Conservation (phyloP, 37 sponge, comb jelly and placozoan genomes). For the Axinella damicornis region DNA sequence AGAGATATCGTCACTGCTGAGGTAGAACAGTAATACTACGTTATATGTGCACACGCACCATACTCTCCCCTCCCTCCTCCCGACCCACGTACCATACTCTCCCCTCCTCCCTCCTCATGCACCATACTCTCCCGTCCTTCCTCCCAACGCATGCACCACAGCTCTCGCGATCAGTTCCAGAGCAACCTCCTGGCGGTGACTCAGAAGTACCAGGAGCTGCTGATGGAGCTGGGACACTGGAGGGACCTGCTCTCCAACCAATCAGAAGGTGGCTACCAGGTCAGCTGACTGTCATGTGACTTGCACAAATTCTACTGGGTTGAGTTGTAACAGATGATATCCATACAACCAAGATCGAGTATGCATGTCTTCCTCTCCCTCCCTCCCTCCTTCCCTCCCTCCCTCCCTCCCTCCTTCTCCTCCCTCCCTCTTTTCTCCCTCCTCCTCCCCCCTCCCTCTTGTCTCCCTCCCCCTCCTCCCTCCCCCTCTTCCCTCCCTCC, state of each 20-base stretch:
- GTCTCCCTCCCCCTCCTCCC: too few species aligned
- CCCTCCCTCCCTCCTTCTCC: too few species aligned
- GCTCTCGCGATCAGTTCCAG: slow-evolving; percentile 23
- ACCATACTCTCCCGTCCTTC: not conserved
- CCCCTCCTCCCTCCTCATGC: not conserved
- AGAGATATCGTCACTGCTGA: slow-evolving; percentile 46
- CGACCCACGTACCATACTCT: not conserved
- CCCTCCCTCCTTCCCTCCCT: too few species aligned
- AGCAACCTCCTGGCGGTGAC: slow-evolving; percentile 1
- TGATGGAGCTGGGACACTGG: slow-evolving; percentile 41
- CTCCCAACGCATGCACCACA: not conserved
- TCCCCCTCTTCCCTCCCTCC: not conserved
- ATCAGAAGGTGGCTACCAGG: slow-evolving; percentile 37
- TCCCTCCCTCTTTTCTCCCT: too few species aligned
- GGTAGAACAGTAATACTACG: too few species aligned
- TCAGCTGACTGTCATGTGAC: slow-evolving; percentile 3
- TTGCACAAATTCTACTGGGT: too few species aligned
- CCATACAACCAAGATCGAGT: too few species aligned
- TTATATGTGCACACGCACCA: too few species aligned
- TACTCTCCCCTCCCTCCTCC: not conserved
- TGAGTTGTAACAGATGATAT: too few species aligned
- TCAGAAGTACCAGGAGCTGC: slow-evolving; percentile 57
- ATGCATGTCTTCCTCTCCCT: too few species aligned
- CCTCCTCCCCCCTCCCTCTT: too few species aligned
- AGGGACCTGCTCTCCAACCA: slow-evolving; percentile 34